Conservation (phyloP, 2,113 vertebrate species). For the Leucoraja erinaceus region DNA sequence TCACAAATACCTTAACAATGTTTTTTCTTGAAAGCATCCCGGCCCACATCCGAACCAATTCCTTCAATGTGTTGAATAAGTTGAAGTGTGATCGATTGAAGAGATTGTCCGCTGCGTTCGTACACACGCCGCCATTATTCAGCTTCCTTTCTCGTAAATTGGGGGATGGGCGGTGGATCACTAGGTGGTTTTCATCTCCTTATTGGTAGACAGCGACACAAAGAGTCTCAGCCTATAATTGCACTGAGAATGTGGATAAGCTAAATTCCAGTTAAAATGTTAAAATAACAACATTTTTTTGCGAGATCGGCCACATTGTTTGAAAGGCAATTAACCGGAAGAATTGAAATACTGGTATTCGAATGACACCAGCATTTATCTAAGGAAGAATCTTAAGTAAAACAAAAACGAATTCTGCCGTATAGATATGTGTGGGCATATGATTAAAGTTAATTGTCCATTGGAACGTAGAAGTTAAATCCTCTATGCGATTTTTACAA, state of each 20-base stretch:
- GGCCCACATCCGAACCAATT: not conserved
- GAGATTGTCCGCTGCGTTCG: not conserved
- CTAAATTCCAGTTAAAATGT: no score
- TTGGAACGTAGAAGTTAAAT: no score
- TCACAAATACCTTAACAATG: not conserved
- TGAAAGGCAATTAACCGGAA: no score
- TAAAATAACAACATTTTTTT: no score
- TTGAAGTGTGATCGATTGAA: not conserved
- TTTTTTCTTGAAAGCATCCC: not conserved
- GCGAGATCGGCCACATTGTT: not conserved
- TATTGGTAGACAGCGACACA: constrained; percentile 42
- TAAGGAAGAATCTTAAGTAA: no score
- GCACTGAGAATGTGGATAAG: not conserved
- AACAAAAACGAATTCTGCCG: no score
- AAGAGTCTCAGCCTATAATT: constrained; percentile 23
- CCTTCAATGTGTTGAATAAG: not conserved
- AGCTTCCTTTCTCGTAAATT: constrained; percentile 30
- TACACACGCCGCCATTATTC: not conserved
- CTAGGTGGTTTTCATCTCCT: not conserved
- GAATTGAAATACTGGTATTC: no score
- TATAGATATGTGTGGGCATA: no score
- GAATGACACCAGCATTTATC: no score
- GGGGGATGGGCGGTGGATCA: not conserved
- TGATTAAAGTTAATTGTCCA: no score
- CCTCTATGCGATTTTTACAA: no score